phyloP scores from a whole-genome alignment of 2,113 vertebrate genomes.

The Synodontis membranacea region DNA sequence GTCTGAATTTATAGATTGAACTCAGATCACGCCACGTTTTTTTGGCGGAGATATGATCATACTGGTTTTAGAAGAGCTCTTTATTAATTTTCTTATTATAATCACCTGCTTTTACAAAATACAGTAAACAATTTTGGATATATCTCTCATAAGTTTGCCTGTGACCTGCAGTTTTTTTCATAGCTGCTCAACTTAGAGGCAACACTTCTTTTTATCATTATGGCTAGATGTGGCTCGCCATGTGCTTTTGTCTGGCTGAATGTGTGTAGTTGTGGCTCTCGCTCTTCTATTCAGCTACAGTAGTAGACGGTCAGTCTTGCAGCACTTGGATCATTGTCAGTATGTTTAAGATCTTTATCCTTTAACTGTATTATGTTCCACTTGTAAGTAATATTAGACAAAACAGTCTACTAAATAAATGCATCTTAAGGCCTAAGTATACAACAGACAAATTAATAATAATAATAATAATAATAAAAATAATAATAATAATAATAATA shows the following conservation, averaged over 20 bases:
- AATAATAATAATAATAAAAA: neutral
- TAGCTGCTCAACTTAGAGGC: neutral
- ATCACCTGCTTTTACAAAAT: neutral
- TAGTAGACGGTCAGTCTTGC: neutral
- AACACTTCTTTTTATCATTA: neutral
- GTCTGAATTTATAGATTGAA: neutral
- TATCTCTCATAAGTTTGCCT: neutral
- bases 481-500: neutral
- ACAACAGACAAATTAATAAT: neutral
- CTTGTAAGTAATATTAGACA: neutral
- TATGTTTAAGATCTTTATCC: neutral
- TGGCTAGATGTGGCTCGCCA: neutral
- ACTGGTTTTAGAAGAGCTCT: neutral
- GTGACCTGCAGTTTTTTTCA: neutral
- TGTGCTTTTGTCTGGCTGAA: neutral
- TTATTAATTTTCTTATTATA: neutral
- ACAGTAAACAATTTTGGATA: neutral
- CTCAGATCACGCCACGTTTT: neutral
- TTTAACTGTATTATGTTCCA: neutral
- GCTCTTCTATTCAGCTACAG: neutral
- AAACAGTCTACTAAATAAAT: neutral
- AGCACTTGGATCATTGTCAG: slow-evolving; percentile 4
- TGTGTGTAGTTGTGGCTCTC: too few species aligned
- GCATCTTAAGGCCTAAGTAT: neutral
- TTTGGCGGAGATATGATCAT: neutral